Evolutionary conservation across 2,888 invertebrate genomes (phyloP), one percentile per base, ranked within the genome.

Genomic region (Amiota minor): DNA sequence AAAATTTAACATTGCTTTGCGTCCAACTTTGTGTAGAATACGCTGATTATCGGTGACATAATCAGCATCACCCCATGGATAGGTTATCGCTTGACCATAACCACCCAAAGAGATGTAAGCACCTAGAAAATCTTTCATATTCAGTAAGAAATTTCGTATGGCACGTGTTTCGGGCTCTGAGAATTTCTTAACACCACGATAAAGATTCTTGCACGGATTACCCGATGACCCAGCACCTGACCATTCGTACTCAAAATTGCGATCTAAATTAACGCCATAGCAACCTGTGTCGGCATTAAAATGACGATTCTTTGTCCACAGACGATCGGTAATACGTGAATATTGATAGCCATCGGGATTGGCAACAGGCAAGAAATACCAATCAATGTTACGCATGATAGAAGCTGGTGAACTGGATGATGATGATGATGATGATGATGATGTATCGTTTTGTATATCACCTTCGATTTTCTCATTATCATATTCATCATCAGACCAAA

Each of bases 191-290:
- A 92, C 89, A 0, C 97, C 97, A 46, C 94, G 92, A 84, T 92
- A 97, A 56, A 94, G 95, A 81, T 96, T 95, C 72, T 93, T 92
- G 81, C 97, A 97, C 0, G 96, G 94, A 85, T 95, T 93, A 59
- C 92, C 92, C 35, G 92, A 92, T 12, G 96, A 95, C 0, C 96
- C 94, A 0, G 96, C 95, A 80, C 93, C 91, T 20, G 95, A 96
- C 96, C 96, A 97, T 59, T 94, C 92, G 81, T 94, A 94, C 90
- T 95, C 95, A 87, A 95, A 97, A 89, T 97, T 97, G 76, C 97
- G 92, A 87, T 96, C 96, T 12, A 96, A 91, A 86, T 96, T 96
- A 0, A 94, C 93, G 0, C 96, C 96, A 2, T 92, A 90, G 80
- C 96, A 96, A 10, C 85, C 84, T 6, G 81, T 86, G 59, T 92